These are phyloP conservation scores for Piprites chloris DNA, from an alignment of 2,113 vertebrate species.

Conservation along the genomic window DNA sequence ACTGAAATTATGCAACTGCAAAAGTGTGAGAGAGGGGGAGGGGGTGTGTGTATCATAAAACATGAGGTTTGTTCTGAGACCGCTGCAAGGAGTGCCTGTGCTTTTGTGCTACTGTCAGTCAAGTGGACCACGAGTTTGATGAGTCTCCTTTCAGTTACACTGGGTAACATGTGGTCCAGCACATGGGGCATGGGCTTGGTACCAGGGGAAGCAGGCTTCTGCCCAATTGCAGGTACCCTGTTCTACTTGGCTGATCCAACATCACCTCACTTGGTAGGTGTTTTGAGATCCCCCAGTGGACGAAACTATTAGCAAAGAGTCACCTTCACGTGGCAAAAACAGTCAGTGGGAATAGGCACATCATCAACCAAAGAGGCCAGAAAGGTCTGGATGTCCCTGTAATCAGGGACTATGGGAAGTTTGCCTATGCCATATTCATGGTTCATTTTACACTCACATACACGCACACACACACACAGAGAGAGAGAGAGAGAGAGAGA, in stretches of 20 bases:
- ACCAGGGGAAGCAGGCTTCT: neutral
- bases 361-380: neutral
- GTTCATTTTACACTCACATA: neutral
- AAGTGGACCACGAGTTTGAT: neutral
- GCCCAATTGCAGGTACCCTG: too few relatives aligned
- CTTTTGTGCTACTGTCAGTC: neutral
- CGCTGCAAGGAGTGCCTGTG: accelerated
- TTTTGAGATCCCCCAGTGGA: neutral
- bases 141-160: neutral
- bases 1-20: neutral
- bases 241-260: neutral
- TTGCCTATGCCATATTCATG: neutral
- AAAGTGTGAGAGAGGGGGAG: neutral
- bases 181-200: accelerated
- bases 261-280: neutral
- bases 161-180: accelerated
- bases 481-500: accelerated
- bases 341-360: neutral
- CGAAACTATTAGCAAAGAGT: neutral
- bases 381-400: neutral
- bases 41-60: accelerated
- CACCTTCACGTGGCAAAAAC: neutral
- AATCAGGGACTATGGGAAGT: neutral
- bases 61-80: neutral
- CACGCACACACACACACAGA: neutral